These are phyloP conservation scores for Rallus limicola DNA, from an alignment of 2,113 vertebrate species.

Conservation along the genomic window DNA sequence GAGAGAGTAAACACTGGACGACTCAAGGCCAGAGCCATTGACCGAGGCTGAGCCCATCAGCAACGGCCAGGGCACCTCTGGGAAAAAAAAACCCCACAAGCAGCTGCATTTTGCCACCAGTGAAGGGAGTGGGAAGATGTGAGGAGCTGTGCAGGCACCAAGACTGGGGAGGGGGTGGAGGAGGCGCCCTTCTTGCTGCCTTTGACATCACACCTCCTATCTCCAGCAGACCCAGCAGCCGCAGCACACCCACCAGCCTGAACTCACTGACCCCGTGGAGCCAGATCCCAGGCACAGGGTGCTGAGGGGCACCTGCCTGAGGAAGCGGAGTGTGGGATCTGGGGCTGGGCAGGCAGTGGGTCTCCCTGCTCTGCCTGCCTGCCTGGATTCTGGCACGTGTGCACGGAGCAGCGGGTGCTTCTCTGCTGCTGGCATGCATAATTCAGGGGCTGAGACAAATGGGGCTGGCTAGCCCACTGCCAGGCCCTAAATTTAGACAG, in stretches of 20 bases:
- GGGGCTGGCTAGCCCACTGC: background rate
- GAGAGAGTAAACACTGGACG: no score
- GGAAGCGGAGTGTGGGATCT: accelerated
- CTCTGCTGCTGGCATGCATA: background rate
- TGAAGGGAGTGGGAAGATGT: no score
- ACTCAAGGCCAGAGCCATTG: no score
- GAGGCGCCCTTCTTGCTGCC: background rate
- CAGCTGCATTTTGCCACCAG: no score
- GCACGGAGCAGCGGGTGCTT: no score
- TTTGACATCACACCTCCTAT: background rate
- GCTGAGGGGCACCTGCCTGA: accelerated
- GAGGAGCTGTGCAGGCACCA: no score
- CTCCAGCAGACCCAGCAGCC: background rate
- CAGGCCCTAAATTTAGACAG: slow-evolving; percentile 30
- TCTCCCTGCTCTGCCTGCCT: background rate
- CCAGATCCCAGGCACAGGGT: accelerated
- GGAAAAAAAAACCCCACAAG: no score
- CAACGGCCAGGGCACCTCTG: no score
- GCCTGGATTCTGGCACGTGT: background rate
- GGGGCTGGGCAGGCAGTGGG: background rate
- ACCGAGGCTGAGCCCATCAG: no score
- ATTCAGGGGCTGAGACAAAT: background rate
- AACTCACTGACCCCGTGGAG: accelerated
- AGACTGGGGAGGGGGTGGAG: no score
- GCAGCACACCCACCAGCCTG: background rate